phyloP scores from a whole-genome alignment of 1,140 invertebrate species.

The Portunus trituberculatus region DNA sequence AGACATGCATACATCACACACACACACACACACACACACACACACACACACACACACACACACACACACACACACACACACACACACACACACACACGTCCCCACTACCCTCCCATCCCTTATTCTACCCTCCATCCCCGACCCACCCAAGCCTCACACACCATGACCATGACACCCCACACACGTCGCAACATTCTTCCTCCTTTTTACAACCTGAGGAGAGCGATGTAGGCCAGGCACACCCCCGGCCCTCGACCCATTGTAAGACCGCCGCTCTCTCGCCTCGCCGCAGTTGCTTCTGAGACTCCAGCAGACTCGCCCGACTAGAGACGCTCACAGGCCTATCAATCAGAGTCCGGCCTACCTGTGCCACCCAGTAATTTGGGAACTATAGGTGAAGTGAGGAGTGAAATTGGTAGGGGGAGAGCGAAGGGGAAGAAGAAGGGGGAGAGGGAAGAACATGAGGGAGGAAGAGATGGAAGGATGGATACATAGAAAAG shows the following conservation, averaged over 20 bases:
- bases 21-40: not conserved
- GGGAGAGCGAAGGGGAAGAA: not conserved
- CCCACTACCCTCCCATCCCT: no score
- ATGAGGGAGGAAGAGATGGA: not conserved
- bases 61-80: not conserved
- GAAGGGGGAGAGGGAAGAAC: not conserved
- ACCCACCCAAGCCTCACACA: no score
- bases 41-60: not conserved
- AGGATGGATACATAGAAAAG: not conserved
- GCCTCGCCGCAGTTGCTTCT: not conserved
- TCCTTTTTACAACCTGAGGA: not conserved
- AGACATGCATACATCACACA: no score
- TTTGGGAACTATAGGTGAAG: conserved; percentile 32
- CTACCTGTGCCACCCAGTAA: conserved; percentile 47
- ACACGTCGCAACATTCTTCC: not conserved
- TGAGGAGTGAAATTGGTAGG: conserved; percentile 47
- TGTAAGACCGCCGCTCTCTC: not conserved
- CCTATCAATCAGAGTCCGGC: conserved; percentile 42
- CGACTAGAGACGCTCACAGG: not conserved
- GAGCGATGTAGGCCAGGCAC: not conserved
- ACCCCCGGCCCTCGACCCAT: not conserved
- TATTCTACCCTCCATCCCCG: no score
- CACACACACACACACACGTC: not conserved
- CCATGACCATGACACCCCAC: not conserved
- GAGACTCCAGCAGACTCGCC: not conserved